phyloP scores from a whole-genome alignment of 2,113 vertebrate species.

The Perca fluviatilis region DNA sequence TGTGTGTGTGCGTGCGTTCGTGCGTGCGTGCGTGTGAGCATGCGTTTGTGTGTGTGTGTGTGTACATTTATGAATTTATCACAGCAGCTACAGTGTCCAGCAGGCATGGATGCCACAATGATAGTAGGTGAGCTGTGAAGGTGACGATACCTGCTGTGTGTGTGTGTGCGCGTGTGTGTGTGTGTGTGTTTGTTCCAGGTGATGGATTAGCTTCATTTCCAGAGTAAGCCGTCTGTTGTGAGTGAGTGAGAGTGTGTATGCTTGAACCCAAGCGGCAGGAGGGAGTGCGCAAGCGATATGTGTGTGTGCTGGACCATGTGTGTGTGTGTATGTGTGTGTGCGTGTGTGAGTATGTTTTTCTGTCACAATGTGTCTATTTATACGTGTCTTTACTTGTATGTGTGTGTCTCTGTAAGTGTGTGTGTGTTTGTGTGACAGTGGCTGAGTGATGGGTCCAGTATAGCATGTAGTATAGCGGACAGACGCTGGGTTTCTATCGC shows the following conservation, averaged over 20 bases:
- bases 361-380: slow-evolving; percentile 61
- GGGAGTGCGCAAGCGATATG: slow-evolving; percentile 64
- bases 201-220: slow-evolving; percentile 87
- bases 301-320: slow-evolving; percentile 74
- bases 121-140: slow-evolving; percentile 83
- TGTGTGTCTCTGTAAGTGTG: slow-evolving; percentile 52
- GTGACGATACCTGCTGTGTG: slow-evolving; percentile 66
- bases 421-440: slow-evolving; percentile 63
- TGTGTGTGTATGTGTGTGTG: slow-evolving; percentile 70
- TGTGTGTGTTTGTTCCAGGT: slow-evolving; percentile 60
- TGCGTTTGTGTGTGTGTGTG: background rate
- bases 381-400: slow-evolving; percentile 58
- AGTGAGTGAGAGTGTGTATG: slow-evolving; percentile 62
- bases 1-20: slow-evolving; percentile 8
- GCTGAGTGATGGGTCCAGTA: slow-evolving; percentile 75
- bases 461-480: slow-evolving; percentile 62
- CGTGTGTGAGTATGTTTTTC: slow-evolving; percentile 55
- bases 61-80: slow-evolving; percentile 62
- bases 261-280: slow-evolving; percentile 66
- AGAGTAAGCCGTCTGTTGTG: slow-evolving; percentile 83
- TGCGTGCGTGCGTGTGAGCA: slow-evolving; percentile 1
- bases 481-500: slow-evolving; percentile 65
- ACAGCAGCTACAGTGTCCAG: slow-evolving; percentile 69
- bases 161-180: slow-evolving; percentile 18
- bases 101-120: slow-evolving; percentile 73